Conservation (phyloP, 37 sponge, comb jelly and placozoan species). For the Agelas oroides region DNA sequence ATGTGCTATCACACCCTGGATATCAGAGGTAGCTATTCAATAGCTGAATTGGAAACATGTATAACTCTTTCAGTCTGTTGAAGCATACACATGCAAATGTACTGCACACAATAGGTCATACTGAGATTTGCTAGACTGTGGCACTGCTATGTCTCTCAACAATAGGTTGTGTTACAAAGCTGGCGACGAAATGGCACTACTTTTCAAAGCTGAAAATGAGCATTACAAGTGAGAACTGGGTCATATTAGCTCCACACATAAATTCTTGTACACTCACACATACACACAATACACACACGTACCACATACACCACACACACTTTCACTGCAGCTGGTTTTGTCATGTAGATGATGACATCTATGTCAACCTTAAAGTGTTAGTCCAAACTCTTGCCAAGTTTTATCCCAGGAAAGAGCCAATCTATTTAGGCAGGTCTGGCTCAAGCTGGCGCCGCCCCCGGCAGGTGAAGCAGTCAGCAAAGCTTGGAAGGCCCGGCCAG, state of each 20-base stretch:
- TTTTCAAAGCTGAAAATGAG: constrained; percentile 33
- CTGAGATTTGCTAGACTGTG: too few relatives aligned
- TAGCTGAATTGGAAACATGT: too few relatives aligned
- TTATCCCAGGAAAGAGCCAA: constrained; percentile 51
- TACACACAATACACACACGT: too few relatives aligned
- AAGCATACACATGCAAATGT: too few relatives aligned
- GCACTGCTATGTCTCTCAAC: too few relatives aligned
- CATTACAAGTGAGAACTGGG: constrained; percentile 32
- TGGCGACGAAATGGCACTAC: constrained; percentile 46
- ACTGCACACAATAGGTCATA: too few relatives aligned
- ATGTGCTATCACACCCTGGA: constrained; percentile 30
- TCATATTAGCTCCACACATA: not conserved
- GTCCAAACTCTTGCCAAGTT: constrained; percentile 29
- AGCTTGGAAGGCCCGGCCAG: constrained; percentile 9
- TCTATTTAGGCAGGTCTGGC: constrained; percentile 63
- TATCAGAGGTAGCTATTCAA: too few relatives aligned
- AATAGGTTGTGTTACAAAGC: constrained; percentile 61
- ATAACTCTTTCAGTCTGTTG: too few relatives aligned
- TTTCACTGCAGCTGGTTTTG: constrained; percentile 55
- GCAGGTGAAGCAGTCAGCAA: constrained; percentile 27
- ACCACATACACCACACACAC: too few relatives aligned
- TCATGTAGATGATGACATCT: constrained; percentile 71
- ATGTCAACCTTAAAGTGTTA: constrained; percentile 25
- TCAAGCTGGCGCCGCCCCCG: constrained; percentile 30
- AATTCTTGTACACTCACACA: not conserved